Evolutionary conservation across 2,113 vertebrate species (phyloP).

Genomic region (Corydoras maculifer): DNA sequence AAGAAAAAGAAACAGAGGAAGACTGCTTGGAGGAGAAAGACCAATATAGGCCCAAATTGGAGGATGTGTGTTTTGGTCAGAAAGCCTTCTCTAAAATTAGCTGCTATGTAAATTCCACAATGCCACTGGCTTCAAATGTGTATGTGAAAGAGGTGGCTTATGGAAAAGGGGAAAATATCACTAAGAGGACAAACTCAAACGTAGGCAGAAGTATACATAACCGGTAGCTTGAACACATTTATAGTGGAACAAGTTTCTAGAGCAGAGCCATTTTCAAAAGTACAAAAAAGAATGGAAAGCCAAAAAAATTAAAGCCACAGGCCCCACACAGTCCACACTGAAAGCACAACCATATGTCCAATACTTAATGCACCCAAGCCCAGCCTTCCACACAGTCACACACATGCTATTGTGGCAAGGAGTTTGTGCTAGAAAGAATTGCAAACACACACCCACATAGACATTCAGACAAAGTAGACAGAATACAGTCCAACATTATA

Average conservation of each 20-base stretch:
- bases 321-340: constrained; percentile 51
- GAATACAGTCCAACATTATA: constrained; percentile 49
- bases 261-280: constrained; percentile 57
- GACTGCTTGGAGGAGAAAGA: too few species aligned
- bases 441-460: constrained; percentile 55
- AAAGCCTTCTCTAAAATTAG: constrained; percentile 70
- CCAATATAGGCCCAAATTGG: too few species aligned
- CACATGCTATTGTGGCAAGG: constrained; percentile 61
- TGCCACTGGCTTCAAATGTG: constrained; percentile 49
- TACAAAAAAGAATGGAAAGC: constrained; percentile 59
- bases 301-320: constrained; percentile 51
- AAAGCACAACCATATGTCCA: constrained; percentile 45
- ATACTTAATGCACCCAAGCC: constrained; percentile 47
- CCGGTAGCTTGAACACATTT: constrained; percentile 48
- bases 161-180: constrained; percentile 37
- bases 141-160: constrained; percentile 50
- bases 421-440: constrained; percentile 53
- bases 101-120: constrained; percentile 67
- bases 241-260: constrained; percentile 45
- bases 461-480: constrained; percentile 24
- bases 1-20: too few species aligned
- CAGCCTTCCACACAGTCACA: constrained; percentile 62
- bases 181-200: constrained; percentile 11
- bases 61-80: too few species aligned
- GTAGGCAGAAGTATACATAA: constrained; percentile 51